Percentiles rank a stretch among this genome's conserved stretches.
Conservation (phyloP, 2,888 invertebrate genomes). For the Epinotia ramella region DNA sequence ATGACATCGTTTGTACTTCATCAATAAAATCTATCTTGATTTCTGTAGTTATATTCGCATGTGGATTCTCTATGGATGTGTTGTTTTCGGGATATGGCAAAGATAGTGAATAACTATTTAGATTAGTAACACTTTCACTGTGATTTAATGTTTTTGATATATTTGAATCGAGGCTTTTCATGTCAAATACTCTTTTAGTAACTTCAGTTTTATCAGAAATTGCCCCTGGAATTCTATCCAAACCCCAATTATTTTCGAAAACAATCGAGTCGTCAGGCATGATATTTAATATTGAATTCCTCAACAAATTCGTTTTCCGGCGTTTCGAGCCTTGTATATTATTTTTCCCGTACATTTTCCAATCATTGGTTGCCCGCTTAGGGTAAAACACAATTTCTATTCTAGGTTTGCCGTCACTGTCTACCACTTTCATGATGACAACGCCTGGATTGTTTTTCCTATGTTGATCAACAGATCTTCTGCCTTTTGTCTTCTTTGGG, state of each 20-base stretch:
- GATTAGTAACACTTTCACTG: not conserved
- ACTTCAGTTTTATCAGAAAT: not conserved
- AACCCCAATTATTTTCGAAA: constrained; percentile 39
- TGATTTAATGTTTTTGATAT: not conserved
- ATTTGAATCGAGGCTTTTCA: not conserved
- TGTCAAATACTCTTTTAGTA: not conserved
- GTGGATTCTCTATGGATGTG: not conserved
- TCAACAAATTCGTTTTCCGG: constrained; percentile 36
- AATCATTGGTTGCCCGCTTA: constrained; percentile 31
- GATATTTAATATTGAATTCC: constrained; percentile 53
- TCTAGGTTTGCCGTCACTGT: constrained; percentile 54
- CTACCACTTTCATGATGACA: constrained; percentile 61
- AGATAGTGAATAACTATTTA: not conserved
- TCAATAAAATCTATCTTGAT: not conserved
- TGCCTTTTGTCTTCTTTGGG: constrained; percentile 52
- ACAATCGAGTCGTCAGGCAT: constrained; percentile 55
- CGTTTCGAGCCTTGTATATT: not conserved
- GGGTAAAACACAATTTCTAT: constrained; percentile 62
- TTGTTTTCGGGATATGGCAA: not conserved
- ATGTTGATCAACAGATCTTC: constrained; percentile 55
- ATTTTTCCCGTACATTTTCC: constrained; percentile 3
- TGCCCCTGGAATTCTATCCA: not conserved
- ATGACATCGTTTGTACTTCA: not conserved
- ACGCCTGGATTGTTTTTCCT: constrained; percentile 37
- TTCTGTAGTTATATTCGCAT: not conserved